phyloP scores from a whole-genome alignment of 1,140 invertebrate species.

The Drosophila tani region DNA sequence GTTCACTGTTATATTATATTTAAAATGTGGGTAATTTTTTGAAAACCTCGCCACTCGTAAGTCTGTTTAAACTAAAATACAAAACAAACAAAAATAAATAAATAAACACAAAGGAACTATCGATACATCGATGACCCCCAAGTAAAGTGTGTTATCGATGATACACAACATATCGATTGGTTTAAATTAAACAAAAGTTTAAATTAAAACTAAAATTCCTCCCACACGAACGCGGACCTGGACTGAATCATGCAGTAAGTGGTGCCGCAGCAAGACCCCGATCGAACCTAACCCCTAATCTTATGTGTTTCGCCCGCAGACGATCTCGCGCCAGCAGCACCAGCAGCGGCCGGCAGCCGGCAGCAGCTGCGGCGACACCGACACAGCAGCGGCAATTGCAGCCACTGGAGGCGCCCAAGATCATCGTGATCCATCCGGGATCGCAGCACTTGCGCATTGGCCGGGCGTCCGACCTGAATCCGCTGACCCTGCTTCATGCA shows the following conservation, averaged over 20 bases:
- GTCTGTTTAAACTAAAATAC: not conserved
- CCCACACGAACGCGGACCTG: not conserved
- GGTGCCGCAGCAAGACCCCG: not conserved
- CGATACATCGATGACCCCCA: not conserved
- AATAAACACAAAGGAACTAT: not conserved
- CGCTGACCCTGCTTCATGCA: constrained; percentile 93
- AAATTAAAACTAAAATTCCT: constrained; percentile 1
- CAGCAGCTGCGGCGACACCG: not conserved
- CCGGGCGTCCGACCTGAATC: constrained; percentile 94
- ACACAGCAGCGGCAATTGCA: constrained; percentile 35
- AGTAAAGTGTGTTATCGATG: not conserved
- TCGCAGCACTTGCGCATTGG: constrained; percentile 95
- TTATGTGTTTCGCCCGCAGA: constrained; percentile 9
- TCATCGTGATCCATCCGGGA: constrained; percentile 97
- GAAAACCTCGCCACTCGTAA: too few relatives aligned
- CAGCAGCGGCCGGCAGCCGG: constrained; percentile 59
- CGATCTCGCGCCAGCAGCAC: constrained; percentile 73
- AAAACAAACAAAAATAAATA: not conserved
- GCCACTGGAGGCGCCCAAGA: constrained; percentile 87
- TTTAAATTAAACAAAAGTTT: constrained; percentile 1
- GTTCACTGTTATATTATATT: not conserved
- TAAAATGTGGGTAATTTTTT: not conserved
- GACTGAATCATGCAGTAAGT: constrained; percentile 15
- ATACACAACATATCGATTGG: constrained; percentile 1
- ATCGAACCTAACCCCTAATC: not conserved